A percentile compares a stretch with the other conserved stretches of the same genome.
phyloP scores from a whole-genome alignment of 1,140 invertebrate species.

The Atta cephalotes region DNA sequence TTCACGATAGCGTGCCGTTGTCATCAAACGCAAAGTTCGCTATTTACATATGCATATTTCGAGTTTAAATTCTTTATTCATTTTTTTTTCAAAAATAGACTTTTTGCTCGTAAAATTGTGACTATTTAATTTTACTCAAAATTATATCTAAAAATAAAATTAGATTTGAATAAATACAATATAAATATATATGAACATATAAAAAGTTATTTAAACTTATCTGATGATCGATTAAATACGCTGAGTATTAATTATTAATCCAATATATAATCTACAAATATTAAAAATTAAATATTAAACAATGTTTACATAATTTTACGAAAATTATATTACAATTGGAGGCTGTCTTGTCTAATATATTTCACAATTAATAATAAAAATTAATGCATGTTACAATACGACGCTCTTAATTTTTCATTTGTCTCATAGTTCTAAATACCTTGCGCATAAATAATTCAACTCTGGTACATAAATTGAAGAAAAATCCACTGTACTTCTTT shows the following conservation, averaged over 20 bases:
- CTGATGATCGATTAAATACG: not conserved
- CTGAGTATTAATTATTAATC: not conserved
- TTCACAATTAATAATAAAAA: not conserved
- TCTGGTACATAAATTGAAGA: not conserved
- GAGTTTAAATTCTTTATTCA: not conserved
- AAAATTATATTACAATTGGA: not conserved
- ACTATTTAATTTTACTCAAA: not conserved
- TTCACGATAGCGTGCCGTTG: not conserved
- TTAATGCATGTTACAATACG: no score
- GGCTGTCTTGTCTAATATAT: not conserved
- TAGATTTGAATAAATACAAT: not conserved
- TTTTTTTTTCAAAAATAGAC: not conserved
- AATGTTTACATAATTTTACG: not conserved
- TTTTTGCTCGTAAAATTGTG: not conserved
- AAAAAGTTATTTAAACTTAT: not conserved
- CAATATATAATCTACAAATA: not conserved
- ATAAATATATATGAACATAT: not conserved
- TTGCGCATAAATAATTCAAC: not conserved
- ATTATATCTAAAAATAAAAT: conserved; percentile 7
- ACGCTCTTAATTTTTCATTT: not conserved
- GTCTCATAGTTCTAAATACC: not conserved
- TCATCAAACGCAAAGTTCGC: not conserved
- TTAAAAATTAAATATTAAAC: not conserved
- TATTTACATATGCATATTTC: not conserved
- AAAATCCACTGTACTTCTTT: not conserved